A percentile compares a stretch with the other conserved stretches of the same genome.
Evolutionary conservation across 2,113 vertebrate species (phyloP).

Genomic region (Bettongia penicillata): DNA sequence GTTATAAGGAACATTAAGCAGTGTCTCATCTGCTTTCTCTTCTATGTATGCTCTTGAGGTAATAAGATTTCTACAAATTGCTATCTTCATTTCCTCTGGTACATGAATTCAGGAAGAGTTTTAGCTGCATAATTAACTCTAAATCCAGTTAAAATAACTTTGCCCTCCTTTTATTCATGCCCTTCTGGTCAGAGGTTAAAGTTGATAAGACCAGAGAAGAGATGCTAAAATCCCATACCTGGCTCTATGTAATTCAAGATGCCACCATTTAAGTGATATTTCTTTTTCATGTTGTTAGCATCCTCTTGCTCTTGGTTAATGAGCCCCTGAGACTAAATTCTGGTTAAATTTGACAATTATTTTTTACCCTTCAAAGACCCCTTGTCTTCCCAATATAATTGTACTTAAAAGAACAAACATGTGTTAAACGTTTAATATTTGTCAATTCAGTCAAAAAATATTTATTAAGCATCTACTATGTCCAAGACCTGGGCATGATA

Average conservation of each 20-base stretch:
- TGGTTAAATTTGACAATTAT: background rate
- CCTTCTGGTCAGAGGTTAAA: constrained; percentile 58
- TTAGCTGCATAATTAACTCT: constrained; percentile 52
- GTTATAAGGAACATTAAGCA: constrained; percentile 70
- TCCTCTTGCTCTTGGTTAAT: background rate
- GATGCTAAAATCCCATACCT: constrained; percentile 7
- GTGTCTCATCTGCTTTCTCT: constrained; percentile 36
- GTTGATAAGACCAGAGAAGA: constrained; percentile 34
- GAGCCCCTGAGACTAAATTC: background rate
- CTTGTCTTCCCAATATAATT: background rate
- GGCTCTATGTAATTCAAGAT: background rate
- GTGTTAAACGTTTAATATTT: background rate
- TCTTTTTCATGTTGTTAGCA: background rate
- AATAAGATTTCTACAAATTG: constrained; percentile 65
- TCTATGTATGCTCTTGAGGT: constrained; percentile 38
- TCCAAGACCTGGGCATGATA: background rate
- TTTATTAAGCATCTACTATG: background rate
- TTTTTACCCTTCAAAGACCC: background rate
- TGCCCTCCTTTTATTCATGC: constrained; percentile 47
- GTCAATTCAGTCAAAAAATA: background rate
- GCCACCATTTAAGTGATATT: background rate
- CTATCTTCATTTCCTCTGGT: constrained; percentile 58
- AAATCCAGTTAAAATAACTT: constrained; percentile 14
- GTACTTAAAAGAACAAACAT: background rate
- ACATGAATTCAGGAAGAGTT: constrained; percentile 57